Evolutionary conservation across 2,797 vertebrate genomes (phyloP).

Genomic region (Limnodromus scolopaceus): DNA sequence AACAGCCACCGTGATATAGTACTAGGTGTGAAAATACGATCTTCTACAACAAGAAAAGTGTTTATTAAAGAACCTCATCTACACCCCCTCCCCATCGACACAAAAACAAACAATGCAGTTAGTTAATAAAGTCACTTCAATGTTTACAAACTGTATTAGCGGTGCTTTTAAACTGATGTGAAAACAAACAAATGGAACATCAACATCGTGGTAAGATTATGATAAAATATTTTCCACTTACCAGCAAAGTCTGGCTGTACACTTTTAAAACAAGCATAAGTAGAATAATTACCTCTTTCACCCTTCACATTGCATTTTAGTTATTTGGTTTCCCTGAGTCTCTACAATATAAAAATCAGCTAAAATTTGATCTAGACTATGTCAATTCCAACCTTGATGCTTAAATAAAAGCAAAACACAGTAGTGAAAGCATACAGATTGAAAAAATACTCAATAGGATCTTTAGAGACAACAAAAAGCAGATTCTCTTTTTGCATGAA

Average conservation of each 20-base stretch:
- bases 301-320: neutral
- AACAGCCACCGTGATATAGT: neutral
- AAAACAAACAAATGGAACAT: neutral
- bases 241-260: neutral
- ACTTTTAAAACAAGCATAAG: neutral
- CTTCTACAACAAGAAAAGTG: neutral
- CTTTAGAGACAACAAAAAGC: neutral
- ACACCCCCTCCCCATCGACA: neutral
- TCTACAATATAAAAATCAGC: neutral
- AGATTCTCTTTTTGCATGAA: neutral
- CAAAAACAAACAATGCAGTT: neutral
- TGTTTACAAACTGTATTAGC: neutral
- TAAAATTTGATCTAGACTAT: neutral
- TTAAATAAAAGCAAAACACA: neutral
- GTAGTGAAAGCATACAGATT: fast-evolving
- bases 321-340: neutral
- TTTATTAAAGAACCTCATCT: neutral
- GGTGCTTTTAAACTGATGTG: neutral
- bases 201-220: neutral
- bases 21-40: neutral
- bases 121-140: neutral
- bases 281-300: neutral
- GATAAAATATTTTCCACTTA: neutral
- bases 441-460: neutral
- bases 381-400: neutral